phyloP scores from a whole-genome alignment of 2,888 invertebrate genomes.

The Lumbricus terrestris region DNA sequence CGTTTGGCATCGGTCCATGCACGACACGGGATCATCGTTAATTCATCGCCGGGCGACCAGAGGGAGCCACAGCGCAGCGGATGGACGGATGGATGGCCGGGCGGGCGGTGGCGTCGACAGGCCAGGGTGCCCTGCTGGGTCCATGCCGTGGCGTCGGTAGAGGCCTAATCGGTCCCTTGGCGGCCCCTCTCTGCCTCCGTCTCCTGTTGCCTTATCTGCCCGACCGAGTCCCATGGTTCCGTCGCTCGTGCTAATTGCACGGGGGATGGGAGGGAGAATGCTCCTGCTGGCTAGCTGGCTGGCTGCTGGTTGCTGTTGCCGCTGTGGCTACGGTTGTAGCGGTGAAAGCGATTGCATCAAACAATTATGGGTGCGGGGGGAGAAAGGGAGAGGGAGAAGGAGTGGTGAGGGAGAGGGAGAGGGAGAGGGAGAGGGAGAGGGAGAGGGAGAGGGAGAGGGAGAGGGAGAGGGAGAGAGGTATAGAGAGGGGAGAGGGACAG shows the following conservation, averaged over 20 bases:
- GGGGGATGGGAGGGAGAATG: neutral
- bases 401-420: too few relatives aligned
- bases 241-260: neutral
- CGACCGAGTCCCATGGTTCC: neutral
- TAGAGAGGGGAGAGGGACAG: too few relatives aligned
- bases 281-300: too few relatives aligned
- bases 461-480: too few relatives aligned
- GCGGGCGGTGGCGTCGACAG: neutral
- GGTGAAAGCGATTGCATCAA: neutral
- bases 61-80: neutral
- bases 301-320: neutral
- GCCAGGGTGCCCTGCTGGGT: neutral
- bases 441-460: too few relatives aligned
- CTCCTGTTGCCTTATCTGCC: neutral
- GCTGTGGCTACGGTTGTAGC: neutral
- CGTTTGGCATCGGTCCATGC: neutral
- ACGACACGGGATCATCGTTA: neutral
- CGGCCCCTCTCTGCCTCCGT: neutral
- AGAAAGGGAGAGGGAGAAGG: neutral
- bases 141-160: neutral
- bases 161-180: neutral
- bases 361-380: neutral
- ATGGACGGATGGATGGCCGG: neutral
- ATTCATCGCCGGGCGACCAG: neutral
- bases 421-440: too few relatives aligned